Evolutionary conservation across 2,888 invertebrate genomes (phyloP), one percentile per base, ranked within the genome.

Genomic region (Calliopum simillimum): DNA sequence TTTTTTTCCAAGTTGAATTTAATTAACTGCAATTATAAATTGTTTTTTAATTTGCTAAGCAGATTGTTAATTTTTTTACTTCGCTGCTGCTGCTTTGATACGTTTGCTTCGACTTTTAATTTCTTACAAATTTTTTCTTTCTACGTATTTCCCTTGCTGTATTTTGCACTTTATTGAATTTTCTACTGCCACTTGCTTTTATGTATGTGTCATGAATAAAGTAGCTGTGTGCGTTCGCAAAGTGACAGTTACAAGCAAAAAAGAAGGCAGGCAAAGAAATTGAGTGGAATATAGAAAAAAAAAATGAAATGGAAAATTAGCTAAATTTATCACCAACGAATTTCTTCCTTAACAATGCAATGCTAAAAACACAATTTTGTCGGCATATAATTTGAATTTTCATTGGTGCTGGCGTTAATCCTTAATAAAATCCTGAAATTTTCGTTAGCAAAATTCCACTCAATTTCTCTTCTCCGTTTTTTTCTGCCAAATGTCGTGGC

Each of bases 1-100:
- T 76, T 69, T 69, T 75, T 71, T 75, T 78, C 72, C 71, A 78
- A 76, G 58, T 49, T 64, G 23, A 14, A 51, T 53, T 44, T 33
- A 33, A 33, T 33, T 33, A 33, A 33, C 33, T 33, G 33, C 33
- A 62, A 51, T 64, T 51, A 41, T 16, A 19, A 53, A 69, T 21
- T 56, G 51, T 69, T 55, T 64, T 41, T n/a, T n/a, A n/a, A n/a
- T n/a, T 63, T 43, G 13, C 53, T 8, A 33, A 33, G 33, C 33
- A 33, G 33, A 33, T 33, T 33, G 33, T 33, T 8, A 33, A 33
- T 33, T 69, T 62, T 43, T 53, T 68, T 14, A 21, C 23, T 41
- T 25, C 25, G 23, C 53, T 68, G 51, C 49, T 68, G 47, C 59
- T 55, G 64, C 61, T 69, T 51, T 71, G 63, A 43, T 61, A 55